Percentiles rank a stretch among this genome's conserved stretches.
Conservation (phyloP, 2,113 vertebrate species). For the Columba livia region DNA sequence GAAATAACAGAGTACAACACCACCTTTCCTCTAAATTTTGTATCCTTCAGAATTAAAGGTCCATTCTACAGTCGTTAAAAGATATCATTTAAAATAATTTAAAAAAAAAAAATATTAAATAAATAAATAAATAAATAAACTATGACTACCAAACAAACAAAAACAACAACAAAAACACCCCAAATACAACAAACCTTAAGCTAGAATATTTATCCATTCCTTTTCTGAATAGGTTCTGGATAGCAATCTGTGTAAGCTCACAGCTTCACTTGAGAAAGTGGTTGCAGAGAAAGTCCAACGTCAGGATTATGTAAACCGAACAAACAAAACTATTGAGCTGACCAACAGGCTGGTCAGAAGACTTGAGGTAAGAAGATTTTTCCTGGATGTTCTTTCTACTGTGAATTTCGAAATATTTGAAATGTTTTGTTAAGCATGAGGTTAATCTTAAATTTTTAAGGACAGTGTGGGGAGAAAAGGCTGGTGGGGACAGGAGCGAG, state of each 20-base stretch:
- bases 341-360: conserved; percentile 80
- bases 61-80: not conserved
- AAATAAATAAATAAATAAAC: too few species aligned
- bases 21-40: not conserved
- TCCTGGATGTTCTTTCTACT: not conserved
- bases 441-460: not conserved
- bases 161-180: not conserved
- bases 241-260: conserved; percentile 75
- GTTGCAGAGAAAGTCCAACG: conserved; percentile 77
- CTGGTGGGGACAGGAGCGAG: rapidly evolving
- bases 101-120: not conserved
- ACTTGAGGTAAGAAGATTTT: conserved; percentile 76
- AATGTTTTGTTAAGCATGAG: not conserved
- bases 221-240: conserved; percentile 77
- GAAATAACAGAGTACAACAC: not conserved
- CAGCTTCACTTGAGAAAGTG: conserved; percentile 78
- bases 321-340: conserved; percentile 77
- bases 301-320: conserved; percentile 80
- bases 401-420: not conserved
- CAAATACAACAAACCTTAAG: not conserved
- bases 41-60: not conserved
- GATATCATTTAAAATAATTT: not conserved
- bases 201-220: not conserved
- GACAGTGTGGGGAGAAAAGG: not conserved
- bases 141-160: too few species aligned